Base-by-base conservation (phyloP, 2,888 invertebrate genomes). In the Crepidodera aurea region DNA sequence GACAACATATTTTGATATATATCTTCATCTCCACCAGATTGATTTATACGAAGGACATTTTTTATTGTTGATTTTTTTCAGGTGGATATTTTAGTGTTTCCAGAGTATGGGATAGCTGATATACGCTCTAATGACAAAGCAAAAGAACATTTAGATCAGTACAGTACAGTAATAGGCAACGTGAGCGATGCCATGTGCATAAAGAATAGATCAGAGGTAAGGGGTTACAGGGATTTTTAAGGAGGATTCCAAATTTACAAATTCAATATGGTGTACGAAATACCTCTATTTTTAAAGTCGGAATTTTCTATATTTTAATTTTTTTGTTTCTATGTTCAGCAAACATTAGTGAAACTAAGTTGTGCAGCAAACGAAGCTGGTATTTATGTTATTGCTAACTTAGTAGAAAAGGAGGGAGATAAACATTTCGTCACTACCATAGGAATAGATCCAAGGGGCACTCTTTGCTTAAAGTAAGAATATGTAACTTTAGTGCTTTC, bases 1-100 rank as follows among this genome's bases (percentile, higher is more conserved):
- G n/a, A n/a, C n/a, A n/a, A n/a, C n/a, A n/a, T n/a, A n/a, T n/a
- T n/a, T n/a, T n/a, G n/a, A n/a, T n/a, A n/a, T n/a, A n/a, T n/a
- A n/a, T n/a, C n/a, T n/a, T n/a, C n/a, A n/a, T n/a, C n/a, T n/a
- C n/a, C n/a, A n/a, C n/a, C n/a, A n/a, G n/a, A n/a, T n/a, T n/a
- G n/a, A n/a, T n/a, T n/a, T n/a, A n/a, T n/a, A n/a, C n/a, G n/a
- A n/a, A n/a, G n/a, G n/a, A n/a, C n/a, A n/a, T n/a, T n/a, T n/a
- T n/a, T n/a, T n/a, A n/a, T n/a, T n/a, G n/a, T n/a, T n/a, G n/a
- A n/a, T n/a, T n/a, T 37, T 12, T 61, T 61, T 51, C 29, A 65
- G 64, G 58, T 51, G 4, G 64, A 65, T 42, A 65, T 65, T 32
- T 7, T 65, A 32, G 55, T 65, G 10, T 61, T 65, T 13, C 64